Percentiles rank a stretch among this genome's conserved stretches.
Conservation (phyloP, 1,140 invertebrate species). For the Choristoneura fumiferana region DNA sequence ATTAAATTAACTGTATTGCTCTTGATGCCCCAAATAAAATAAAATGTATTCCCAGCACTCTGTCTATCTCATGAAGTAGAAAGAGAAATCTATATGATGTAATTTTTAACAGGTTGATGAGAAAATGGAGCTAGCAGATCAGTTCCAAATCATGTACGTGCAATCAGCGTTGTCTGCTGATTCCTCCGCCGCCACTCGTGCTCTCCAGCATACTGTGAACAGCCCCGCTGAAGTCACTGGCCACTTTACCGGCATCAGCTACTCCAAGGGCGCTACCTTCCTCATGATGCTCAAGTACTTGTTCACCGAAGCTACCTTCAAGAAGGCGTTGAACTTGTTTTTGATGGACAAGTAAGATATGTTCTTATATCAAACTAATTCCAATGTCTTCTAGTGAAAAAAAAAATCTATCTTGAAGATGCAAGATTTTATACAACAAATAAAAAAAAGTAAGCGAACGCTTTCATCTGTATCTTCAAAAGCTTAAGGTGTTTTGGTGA, state of each 20-base stretch:
- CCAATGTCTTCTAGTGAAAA: too few species aligned
- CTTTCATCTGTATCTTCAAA: too few species aligned
- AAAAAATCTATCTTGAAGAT: too few species aligned
- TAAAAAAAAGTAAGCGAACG: too few species aligned
- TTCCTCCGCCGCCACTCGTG: slow-evolving; percentile 41
- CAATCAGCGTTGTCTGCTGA: slow-evolving; percentile 62
- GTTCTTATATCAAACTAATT: too few species aligned
- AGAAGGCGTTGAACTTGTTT: slow-evolving; percentile 80
- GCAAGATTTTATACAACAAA: too few species aligned
- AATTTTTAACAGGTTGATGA: slow-evolving; percentile 43
- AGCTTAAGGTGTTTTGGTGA: too few species aligned
- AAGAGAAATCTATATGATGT: too few species aligned
- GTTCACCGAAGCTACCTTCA: slow-evolving; percentile 82
- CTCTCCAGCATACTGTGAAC: slow-evolving; percentile 65
- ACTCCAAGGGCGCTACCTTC: slow-evolving; percentile 83
- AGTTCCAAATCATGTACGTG: slow-evolving; percentile 61
- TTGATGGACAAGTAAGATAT: slow-evolving; percentile 77
- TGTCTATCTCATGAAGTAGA: too few species aligned
- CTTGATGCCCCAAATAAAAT: too few species aligned
- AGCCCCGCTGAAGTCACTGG: slow-evolving; percentile 77
- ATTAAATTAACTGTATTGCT: too few species aligned
- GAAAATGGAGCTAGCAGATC: slow-evolving; percentile 49
- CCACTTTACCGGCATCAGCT: slow-evolving; percentile 81
- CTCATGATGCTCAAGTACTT: slow-evolving; percentile 87
- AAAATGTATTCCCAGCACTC: too few species aligned